phyloP scores from a whole-genome alignment of 1,140 invertebrate genomes.

The Pararge aegeria region DNA sequence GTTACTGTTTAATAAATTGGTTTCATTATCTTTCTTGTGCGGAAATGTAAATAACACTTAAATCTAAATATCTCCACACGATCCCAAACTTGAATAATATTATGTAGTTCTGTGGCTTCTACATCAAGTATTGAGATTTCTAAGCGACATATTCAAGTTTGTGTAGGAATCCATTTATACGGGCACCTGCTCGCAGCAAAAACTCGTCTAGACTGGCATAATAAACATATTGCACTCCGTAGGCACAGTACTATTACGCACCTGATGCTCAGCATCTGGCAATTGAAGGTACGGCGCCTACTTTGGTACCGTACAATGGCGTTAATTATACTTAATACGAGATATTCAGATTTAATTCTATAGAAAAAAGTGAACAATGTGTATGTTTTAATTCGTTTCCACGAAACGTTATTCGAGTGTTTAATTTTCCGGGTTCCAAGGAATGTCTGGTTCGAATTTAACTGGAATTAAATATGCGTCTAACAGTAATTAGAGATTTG shows the following conservation, averaged over 20 bases:
- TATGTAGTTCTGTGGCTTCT: slow-evolving; percentile 6
- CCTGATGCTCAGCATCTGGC: slow-evolving; percentile 4
- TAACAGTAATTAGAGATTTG: too few species aligned
- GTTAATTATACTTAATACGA: background rate
- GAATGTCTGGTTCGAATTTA: too few species aligned
- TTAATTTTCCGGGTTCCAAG: too few species aligned
- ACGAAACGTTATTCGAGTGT: too few species aligned
- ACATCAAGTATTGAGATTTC: slow-evolving; percentile 29
- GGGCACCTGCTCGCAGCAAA: slow-evolving; percentile 34
- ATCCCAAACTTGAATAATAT: background rate
- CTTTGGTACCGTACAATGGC: background rate
- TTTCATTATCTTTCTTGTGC: too few species aligned
- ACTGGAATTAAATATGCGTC: too few species aligned
- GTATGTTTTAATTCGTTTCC: background rate
- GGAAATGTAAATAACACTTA: too few species aligned
- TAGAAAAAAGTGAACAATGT: background rate
- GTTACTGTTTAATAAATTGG: too few species aligned
- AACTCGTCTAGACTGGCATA: slow-evolving; percentile 41
- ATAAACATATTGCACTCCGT: slow-evolving; percentile 20
- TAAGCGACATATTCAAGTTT: slow-evolving; percentile 32
- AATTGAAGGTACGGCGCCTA: background rate
- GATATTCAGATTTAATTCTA: background rate
- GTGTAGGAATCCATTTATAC: slow-evolving; percentile 30
- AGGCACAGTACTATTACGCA: slow-evolving; percentile 11
- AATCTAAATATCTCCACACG: background rate